Evolutionary conservation across 2,888 invertebrate species (phyloP), one percentile per base, ranked within the genome.

Genomic region (Apamea monoglypha): DNA sequence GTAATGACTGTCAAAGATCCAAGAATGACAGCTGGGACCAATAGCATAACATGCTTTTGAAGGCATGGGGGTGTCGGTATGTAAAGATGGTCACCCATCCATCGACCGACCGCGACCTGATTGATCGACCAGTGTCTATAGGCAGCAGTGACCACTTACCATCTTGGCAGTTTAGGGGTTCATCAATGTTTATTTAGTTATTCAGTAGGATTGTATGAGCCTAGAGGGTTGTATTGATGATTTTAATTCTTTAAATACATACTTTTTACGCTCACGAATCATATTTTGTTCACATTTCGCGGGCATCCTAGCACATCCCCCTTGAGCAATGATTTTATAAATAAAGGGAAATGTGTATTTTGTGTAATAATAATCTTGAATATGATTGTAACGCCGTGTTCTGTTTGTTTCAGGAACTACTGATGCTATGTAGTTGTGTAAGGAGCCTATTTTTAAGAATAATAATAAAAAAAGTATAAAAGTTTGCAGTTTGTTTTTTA

Each of bases 331-430:
- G 18, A 50, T 21, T 50, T n/a, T 56, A 25, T 25, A 25, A 25
- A 56, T 53, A 53, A 56, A 56, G 25, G 10, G 21, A 32, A 64
- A 36, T 67, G 25, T 67, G 25, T 40, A n/a, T 10, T 40, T n/a
- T 10, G 10, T 68, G n/a, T 67, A 44, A n/a, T 18, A 67, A 16
- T 8, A 21, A 32, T 69, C 21, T 79, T 67, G n/a, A 25, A 44
- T 67, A 74, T 10, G 21, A 56, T 59, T 32, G 53, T 76, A 64
- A 69, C 4, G 6, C 3, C 53, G 2, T 40, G 47, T 66, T 87
- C 61, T 78, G 36, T 88, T 95, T 95, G 94, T 96, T 96, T 84
- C 96, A 96, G 96, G 94, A 96, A 96, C 95, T 96, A 96, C 92
- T 96, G 92, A 96, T 84, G 91, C 87, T 70, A 67, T 77, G 82